Evolutionary conservation across 2,113 vertebrate genomes (phyloP), one percentile per base, ranked within the genome.

Genomic region (Phocoena sinus): DNA sequence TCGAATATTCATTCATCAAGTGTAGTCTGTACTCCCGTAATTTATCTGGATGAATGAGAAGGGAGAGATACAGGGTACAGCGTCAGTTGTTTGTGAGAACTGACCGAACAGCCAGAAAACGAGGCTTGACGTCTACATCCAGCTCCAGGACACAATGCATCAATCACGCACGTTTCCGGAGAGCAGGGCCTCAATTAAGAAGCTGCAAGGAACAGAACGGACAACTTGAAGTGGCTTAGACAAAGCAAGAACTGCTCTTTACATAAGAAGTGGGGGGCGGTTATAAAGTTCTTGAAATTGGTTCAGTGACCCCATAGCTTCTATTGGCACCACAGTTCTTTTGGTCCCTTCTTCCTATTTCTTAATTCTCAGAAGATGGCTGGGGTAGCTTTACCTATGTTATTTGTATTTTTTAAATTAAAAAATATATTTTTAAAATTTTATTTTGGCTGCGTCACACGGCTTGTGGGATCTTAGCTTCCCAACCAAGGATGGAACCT

Each of bases 101-200:
- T 4, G 0, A 58, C 2, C 0, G 1, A 50, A 21, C 12, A 4
- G 8, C 10, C 28, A 2, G 74, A 62, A 50, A 8, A 23, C 2
- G 26, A 33, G 50, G 63, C 38, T 63, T 9, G 6, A 10, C 1
- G 4, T 73, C 13, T 4, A 26, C 33, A 1, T 15, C 23, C 23
- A 58, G 36, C 36, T 53, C 28, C 0, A 26, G 12, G 17, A 73
- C 8, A 3, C 38, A 36, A 17, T 1, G 31, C 65, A 1, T 25
- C 3, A 0, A 1, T 21, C 11, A 0, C 1, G 38, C n/a, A 8
- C 41, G 21, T 65, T 23, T 53, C 33, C 18, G 4, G 68, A 11
- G 2, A 12, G 25, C 31, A 18, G 14, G 21, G 31, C 9, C 3
- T 26, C 41, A 50, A 26, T 36, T 11, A n/a, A n/a, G 38, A 89